Evolutionary conservation across 2,113 vertebrate genomes (phyloP), one percentile per base, ranked within the genome.

Genomic region (Rattus rattus): DNA sequence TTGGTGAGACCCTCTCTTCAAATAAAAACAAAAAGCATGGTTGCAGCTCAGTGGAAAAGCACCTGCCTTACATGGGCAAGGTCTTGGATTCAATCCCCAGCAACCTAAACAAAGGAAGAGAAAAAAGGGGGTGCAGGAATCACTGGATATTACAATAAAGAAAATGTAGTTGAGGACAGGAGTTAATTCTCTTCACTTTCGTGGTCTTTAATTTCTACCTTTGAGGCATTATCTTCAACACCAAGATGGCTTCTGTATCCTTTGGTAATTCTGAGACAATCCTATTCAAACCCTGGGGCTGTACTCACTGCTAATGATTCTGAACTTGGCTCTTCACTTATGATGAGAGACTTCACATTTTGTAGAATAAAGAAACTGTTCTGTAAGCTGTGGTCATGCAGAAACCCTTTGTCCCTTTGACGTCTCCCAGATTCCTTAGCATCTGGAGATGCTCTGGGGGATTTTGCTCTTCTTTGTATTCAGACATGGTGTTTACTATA

Each of bases 391-490:
- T 95, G 47, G 72, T 96, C 80, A 36, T 8, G 7, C 69, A 52
- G 22, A 95, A 81, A 13, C 26, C 30, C 65, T 77, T 36, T 39
- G 4, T 26, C 28, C n/a, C 8, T 88, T 90, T 90, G 59, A 28
- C 67, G 65, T 43, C 94, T 94, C 52, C 75, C 7, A 10, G 61
- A 94, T 91, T 83, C 61, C 79, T 54, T 59, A 47, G 39, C 61
- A 22, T 88, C 49, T 95, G 67, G 54, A 49, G 72, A 90, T 87
- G 59, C 76, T 75, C 56, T 73, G 70, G 80, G 8, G 10, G 49
- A 88, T 96, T 87, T 97, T 85, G 5, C 30, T 96, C 81, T 84
- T 90, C 26, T n/a, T 95, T 7, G 20, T 77, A 49, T 33, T n/a
- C 28, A 90, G 81, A 90, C 43, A 80, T 7, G 13, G 54, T n/a